phyloP scores from a whole-genome alignment of 2,113 vertebrate species.

The Pelecanus crispus region DNA sequence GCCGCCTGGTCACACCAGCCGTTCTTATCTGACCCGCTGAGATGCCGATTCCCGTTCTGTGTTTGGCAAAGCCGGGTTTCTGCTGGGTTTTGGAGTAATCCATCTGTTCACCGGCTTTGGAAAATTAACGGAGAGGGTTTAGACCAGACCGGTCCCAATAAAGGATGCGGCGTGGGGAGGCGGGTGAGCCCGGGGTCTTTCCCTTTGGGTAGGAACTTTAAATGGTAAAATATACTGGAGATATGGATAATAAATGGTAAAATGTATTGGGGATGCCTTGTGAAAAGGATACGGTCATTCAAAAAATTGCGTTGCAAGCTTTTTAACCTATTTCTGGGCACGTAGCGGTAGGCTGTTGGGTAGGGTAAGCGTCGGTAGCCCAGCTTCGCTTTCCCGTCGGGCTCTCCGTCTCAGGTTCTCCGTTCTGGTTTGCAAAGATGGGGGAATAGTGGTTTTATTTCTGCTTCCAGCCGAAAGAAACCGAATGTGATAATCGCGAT shows the following conservation, averaged over 20 bases:
- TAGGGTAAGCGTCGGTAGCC: neutral
- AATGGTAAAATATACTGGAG: no score
- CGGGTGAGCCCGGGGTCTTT: neutral
- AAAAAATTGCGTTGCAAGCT: neutral
- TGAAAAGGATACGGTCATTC: neutral
- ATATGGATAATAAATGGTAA: neutral
- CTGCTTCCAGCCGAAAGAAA: neutral
- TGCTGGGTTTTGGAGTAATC: neutral
- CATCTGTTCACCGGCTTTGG: neutral
- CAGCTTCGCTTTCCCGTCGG: neutral
- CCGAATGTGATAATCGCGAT: fast-evolving
- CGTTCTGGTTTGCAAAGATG: fast-evolving
- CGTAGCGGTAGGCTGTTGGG: fast-evolving
- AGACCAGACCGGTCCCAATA: no score
- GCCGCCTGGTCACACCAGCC: fast-evolving
- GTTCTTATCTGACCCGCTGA: neutral
- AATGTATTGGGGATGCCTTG: neutral
- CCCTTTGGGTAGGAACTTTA: neutral
- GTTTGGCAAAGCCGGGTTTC: neutral
- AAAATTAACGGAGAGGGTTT: neutral
- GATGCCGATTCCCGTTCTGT: fast-evolving
- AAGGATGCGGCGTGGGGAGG: no score
- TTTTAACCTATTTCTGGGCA: neutral
- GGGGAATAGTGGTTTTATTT: neutral
- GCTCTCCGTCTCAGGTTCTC: neutral